Evolutionary conservation across 2,888 invertebrate species (phyloP).

Genomic region (Pristionchus exspectatus): DNA sequence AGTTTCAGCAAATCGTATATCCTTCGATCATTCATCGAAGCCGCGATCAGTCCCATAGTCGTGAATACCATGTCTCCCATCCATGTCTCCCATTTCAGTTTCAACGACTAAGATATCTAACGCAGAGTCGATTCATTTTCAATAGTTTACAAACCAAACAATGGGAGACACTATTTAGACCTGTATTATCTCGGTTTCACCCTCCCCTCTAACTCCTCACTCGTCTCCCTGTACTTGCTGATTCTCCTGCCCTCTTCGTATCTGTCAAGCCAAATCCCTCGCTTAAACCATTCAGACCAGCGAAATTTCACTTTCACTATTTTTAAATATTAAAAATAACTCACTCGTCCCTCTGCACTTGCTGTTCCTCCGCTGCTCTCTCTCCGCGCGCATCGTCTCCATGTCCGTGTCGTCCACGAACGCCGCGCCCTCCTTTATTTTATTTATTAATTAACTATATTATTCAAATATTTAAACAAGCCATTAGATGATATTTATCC

Average conservation of each 20-base stretch:
- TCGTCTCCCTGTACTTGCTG: slow-evolving; percentile 81
- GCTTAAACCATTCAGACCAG: no score
- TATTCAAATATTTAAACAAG: no score
- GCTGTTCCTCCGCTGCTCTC: slow-evolving; percentile 91
- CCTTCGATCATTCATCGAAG: no score
- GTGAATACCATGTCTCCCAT: no score
- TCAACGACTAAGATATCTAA: neutral
- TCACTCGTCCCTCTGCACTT: slow-evolving; percentile 69
- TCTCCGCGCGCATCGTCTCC: slow-evolving; percentile 93
- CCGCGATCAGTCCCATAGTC: no score
- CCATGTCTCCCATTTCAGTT: no score
- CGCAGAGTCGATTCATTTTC: neutral
- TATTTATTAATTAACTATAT: neutral
- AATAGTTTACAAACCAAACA: no score
- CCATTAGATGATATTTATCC: no score
- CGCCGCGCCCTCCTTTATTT: slow-evolving; percentile 30
- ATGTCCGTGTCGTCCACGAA: slow-evolving; percentile 95
- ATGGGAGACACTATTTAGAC: no score
- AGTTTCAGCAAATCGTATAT: neutral
- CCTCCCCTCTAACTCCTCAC: slow-evolving; percentile 57
- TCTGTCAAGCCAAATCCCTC: no score
- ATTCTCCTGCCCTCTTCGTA: slow-evolving; percentile 91
- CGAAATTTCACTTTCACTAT: no score
- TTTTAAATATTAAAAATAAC: no score
- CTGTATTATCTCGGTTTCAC: neutral